Evolutionary conservation across 2,113 vertebrate genomes (phyloP).

Genomic region (Promerops cafer): DNA sequence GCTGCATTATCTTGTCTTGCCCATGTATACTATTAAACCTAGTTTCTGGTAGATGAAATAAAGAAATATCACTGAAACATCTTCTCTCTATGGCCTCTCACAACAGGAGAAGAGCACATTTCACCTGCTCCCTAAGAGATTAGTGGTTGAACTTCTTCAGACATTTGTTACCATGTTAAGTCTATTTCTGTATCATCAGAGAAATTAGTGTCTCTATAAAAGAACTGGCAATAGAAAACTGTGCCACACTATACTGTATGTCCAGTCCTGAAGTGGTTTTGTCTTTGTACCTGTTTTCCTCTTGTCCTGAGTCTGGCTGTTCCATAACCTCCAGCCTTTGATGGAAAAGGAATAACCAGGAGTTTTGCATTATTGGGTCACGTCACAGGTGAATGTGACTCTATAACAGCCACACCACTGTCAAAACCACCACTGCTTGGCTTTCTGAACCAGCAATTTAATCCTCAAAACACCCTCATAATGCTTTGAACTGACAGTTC

Average conservation of each 20-base stretch:
- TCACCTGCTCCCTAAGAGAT: background rate
- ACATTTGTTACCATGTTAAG: background rate
- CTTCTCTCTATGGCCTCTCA: background rate
- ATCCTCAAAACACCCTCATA: background rate
- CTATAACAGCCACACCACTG: background rate
- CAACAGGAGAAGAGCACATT: background rate
- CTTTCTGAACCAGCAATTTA: background rate
- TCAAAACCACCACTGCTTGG: background rate
- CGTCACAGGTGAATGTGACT: background rate
- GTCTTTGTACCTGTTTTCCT: background rate
- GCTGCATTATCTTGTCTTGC: background rate
- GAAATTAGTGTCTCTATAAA: background rate
- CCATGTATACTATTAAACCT: too few relatives aligned
- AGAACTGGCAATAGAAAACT: background rate
- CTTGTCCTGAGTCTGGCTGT: background rate
- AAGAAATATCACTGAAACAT: background rate
- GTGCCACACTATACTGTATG: rapidly evolving
- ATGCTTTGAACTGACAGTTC: background rate
- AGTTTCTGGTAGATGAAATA: background rate
- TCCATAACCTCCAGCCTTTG: background rate
- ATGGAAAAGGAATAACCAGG: background rate
- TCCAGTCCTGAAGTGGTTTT: background rate
- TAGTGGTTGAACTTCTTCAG: background rate
- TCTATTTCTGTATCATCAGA: background rate
- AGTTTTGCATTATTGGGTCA: background rate